Evolutionary conservation across 2,888 invertebrate species (phyloP).

Genomic region (Gnatocerus cornutus): DNA sequence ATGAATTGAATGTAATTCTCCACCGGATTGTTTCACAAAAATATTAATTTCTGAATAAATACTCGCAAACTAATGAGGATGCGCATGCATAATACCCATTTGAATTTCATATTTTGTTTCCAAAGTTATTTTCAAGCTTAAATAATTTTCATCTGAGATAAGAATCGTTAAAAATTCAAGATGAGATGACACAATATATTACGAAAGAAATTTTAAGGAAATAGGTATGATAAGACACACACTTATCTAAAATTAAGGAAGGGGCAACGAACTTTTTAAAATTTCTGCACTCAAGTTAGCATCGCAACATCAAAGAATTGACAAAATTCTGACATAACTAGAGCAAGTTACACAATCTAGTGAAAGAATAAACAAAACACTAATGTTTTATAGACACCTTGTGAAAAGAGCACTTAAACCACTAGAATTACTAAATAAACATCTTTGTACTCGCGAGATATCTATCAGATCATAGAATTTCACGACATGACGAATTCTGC

Average conservation of each 20-base stretch:
- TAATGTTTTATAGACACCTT: too few relatives aligned
- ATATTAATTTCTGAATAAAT: constrained; percentile 31
- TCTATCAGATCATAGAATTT: too few relatives aligned
- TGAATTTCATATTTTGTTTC: constrained; percentile 35
- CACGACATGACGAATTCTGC: too few relatives aligned
- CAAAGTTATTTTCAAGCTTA: constrained; percentile 11
- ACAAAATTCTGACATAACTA: not conserved
- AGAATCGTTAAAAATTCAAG: constrained; percentile 21
- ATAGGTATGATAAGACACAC: constrained; percentile 24
- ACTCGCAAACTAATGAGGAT: constrained; percentile 30
- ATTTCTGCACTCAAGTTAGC: constrained; percentile 13
- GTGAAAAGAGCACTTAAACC: too few relatives aligned
- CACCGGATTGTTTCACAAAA: constrained; percentile 7
- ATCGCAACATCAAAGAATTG: not conserved
- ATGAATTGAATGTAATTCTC: constrained; percentile 11
- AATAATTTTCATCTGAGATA: constrained; percentile 2
- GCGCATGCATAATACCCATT: constrained; percentile 35
- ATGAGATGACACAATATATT: constrained; percentile 22
- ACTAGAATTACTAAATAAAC: too few relatives aligned
- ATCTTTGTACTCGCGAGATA: too few relatives aligned
- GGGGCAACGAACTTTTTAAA: constrained; percentile 26
- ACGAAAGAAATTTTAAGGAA: constrained; percentile 7
- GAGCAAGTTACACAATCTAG: not conserved
- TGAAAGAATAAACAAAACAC: too few relatives aligned
- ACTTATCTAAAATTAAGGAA: constrained; percentile 28